Conservation (phyloP, 2,113 vertebrate species). For the Puntigrus tetrazona region DNA sequence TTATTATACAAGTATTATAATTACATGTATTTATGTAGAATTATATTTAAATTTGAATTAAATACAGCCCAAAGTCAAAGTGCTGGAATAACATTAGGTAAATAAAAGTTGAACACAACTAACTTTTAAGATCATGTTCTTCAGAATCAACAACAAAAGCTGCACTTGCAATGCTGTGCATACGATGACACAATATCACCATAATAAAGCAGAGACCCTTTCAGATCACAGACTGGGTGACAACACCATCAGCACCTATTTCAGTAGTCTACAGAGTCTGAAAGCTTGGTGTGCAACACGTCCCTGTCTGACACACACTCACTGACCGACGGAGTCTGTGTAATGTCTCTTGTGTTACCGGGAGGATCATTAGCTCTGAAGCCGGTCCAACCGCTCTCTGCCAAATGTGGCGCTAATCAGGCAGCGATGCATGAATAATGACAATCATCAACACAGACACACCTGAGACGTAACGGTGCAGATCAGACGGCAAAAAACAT, state of each 20-base stretch:
- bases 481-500: neutral
- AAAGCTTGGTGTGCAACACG: no score
- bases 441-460: neutral
- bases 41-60: no score
- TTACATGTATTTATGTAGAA: no score
- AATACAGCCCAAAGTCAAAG: no score
- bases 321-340: neutral
- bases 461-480: neutral
- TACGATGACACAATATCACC: neutral
- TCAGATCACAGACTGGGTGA: neutral
- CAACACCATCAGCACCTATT: neutral
- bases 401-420: conserved; percentile 38
- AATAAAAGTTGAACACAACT: neutral
- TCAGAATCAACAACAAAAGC: neutral
- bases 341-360: conserved; percentile 32
- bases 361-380: conserved; percentile 40
- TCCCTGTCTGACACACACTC: neutral
- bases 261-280: neutral
- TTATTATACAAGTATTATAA: no score
- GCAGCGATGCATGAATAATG: conserved; percentile 5
- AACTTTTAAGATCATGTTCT: neutral
- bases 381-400: conserved; percentile 10
- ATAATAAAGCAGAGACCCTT: neutral
- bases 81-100: no score
- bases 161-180: neutral